phyloP scores from a whole-genome alignment of 2,888 invertebrate genomes.

The Caenorhabditis sp. region DNA sequence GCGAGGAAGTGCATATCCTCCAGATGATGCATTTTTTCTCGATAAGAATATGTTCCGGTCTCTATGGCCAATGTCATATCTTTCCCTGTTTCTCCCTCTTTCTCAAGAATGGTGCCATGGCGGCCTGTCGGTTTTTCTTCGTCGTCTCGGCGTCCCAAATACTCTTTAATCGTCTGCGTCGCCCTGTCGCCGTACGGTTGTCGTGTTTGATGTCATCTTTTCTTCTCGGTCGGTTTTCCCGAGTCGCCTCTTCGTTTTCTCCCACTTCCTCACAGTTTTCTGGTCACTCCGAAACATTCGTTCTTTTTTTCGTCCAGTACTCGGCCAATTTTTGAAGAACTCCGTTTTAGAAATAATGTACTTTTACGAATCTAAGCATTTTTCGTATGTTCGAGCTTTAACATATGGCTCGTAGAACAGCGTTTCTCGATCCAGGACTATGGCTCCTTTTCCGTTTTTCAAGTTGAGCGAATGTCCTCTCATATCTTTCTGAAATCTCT shows the following conservation, averaged over 20 bases:
- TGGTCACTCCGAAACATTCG: slow-evolving; percentile 10
- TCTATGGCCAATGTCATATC: slow-evolving; percentile 2
- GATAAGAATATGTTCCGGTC: slow-evolving; percentile 1
- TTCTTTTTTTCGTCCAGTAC: neutral
- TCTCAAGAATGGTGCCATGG: slow-evolving; percentile 2
- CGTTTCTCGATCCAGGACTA: too few species aligned
- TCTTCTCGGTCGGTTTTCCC: slow-evolving; percentile 1
- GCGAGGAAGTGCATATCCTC: neutral
- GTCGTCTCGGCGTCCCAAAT: slow-evolving; percentile 6
- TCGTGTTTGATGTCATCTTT: slow-evolving; percentile 34
- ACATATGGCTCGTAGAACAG: too few species aligned
- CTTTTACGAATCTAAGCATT: too few species aligned
- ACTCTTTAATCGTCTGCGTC: neutral
- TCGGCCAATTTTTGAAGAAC: too few species aligned
- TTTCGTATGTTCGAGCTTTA: too few species aligned
- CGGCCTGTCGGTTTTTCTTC: neutral
- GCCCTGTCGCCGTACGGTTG: slow-evolving; percentile 8
- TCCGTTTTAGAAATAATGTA: too few species aligned
- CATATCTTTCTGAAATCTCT: neutral
- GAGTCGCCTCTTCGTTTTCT: slow-evolving; percentile 12
- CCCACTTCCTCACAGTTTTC: slow-evolving; percentile 1
- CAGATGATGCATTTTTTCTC: neutral
- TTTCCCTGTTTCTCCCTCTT: neutral
- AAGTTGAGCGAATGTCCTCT: too few species aligned
- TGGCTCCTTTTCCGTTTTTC: too few species aligned